Percentiles rank a stretch among this genome's conserved stretches.
Evolutionary conservation across 2,113 vertebrate genomes (phyloP).

Genomic region (Colistium nudipinnis): DNA sequence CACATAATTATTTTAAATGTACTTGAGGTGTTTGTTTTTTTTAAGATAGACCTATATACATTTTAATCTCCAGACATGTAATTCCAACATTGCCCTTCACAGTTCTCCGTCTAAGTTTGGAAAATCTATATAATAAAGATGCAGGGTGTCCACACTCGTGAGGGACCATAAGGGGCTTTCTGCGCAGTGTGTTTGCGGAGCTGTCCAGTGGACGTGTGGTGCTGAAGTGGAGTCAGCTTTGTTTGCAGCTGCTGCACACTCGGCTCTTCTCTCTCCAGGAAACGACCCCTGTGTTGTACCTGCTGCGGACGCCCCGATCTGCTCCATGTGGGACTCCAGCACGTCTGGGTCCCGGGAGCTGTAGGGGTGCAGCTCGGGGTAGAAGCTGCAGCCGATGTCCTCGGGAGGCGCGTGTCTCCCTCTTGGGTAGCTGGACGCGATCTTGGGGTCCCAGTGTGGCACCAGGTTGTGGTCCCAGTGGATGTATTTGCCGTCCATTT

Average conservation of each 20-base stretch:
- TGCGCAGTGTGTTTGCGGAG: slow-evolving; percentile 36
- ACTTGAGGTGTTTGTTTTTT: too few relatives aligned
- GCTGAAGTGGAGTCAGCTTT: slow-evolving; percentile 57
- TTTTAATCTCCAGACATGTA: too few relatives aligned
- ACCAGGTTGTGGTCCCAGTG: slow-evolving; percentile 93
- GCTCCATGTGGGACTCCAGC: slow-evolving; percentile 88
- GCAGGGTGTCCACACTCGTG: not conserved
- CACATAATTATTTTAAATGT: too few relatives aligned
- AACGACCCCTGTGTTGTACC: slow-evolving; percentile 69
- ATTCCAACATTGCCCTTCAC: too few relatives aligned
- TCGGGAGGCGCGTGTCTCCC: slow-evolving; percentile 89
- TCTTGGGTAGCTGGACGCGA: slow-evolving; percentile 90
- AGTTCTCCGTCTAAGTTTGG: too few relatives aligned
- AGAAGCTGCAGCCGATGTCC: slow-evolving; percentile 90
- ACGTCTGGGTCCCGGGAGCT: slow-evolving; percentile 89
- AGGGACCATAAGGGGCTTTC: too few relatives aligned
- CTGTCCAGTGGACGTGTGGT: slow-evolving; percentile 68
- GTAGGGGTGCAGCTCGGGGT: slow-evolving; percentile 88
- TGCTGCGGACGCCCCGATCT: slow-evolving; percentile 87
- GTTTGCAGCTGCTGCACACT: slow-evolving; percentile 11
- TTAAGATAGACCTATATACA: too few relatives aligned
- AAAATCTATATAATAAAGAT: too few relatives aligned
- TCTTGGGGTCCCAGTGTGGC: slow-evolving; percentile 93
- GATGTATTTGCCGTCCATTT: slow-evolving; percentile 83
- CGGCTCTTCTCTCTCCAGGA: slow-evolving; percentile 14